phyloP scores from a whole-genome alignment of 2,888 invertebrate genomes.

The Cryptocephalus primarius region DNA sequence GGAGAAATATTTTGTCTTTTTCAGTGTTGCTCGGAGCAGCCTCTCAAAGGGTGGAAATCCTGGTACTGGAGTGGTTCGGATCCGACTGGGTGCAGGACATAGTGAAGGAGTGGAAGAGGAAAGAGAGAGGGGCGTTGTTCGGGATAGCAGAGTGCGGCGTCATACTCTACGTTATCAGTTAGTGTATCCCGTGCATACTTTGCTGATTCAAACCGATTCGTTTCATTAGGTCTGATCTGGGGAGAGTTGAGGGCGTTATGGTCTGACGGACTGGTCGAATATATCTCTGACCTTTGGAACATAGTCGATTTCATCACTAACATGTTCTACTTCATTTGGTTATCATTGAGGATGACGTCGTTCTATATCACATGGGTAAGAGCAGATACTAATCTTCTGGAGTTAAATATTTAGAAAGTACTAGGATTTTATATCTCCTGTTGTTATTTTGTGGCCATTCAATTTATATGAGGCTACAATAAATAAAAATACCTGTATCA shows the following conservation, averaged over 20 bases:
- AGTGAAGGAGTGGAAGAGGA: constrained; percentile 64
- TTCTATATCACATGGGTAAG: constrained; percentile 82
- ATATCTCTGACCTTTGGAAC: constrained; percentile 94
- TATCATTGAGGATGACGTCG: constrained; percentile 76
- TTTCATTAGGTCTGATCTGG: constrained; percentile 75
- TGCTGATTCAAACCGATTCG: neutral
- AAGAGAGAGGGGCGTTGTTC: constrained; percentile 67
- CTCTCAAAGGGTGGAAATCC: constrained; percentile 81
- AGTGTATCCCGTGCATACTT: constrained; percentile 25
- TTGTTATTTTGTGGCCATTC: too few species aligned
- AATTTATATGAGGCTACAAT: too few species aligned
- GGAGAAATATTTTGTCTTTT: too few species aligned
- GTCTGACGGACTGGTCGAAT: constrained; percentile 81
- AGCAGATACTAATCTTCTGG: too few species aligned
- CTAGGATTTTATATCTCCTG: too few species aligned
- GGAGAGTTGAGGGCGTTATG: constrained; percentile 87
- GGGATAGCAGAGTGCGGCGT: constrained; percentile 75
- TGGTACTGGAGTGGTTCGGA: constrained; percentile 69
- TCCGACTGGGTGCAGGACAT: constrained; percentile 65
- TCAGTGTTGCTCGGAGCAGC: constrained; percentile 87
- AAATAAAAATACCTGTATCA: too few species aligned
- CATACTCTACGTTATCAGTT: constrained; percentile 80
- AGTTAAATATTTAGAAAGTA: too few species aligned
- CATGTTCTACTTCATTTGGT: constrained; percentile 89
- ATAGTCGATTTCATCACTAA: constrained; percentile 97